Conservation (phyloP, 2,113 vertebrate species). For the Psilopsiagon aymara region DNA sequence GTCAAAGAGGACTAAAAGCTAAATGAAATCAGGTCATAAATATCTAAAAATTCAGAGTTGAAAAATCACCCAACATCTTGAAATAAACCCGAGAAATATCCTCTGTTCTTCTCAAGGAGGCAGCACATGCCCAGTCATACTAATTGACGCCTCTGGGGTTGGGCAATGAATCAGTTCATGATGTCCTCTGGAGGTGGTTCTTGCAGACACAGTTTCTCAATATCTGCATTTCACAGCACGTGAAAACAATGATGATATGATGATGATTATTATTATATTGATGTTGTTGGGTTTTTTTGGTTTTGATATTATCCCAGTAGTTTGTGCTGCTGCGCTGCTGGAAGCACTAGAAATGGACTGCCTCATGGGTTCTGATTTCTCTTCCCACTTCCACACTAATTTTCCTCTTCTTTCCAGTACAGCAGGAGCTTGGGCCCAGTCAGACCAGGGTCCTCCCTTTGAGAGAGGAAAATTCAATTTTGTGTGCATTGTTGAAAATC, state of each 20-base stretch:
- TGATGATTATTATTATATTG: not conserved
- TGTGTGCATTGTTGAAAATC: not conserved
- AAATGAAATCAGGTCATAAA: not conserved
- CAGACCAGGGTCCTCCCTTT: not conserved
- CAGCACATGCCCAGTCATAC: rapidly evolving
- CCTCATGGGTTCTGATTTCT: no score
- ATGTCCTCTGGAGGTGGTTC: not conserved
- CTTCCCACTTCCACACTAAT: not conserved
- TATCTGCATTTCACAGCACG: not conserved
- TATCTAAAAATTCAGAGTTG: not conserved
- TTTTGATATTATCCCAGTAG: not conserved
- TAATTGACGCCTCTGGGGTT: rapidly evolving
- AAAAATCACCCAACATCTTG: not conserved
- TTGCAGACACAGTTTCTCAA: not conserved
- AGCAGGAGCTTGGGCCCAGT: not conserved
- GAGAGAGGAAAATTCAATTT: not conserved
- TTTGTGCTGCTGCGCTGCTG: not conserved
- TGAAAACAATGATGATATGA: not conserved
- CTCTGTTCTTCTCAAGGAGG: not conserved
- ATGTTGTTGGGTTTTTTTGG: not conserved
- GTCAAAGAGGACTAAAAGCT: not conserved
- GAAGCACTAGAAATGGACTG: not conserved
- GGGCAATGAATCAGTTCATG: no score
- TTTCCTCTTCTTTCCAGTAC: not conserved
- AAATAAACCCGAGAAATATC: not conserved